Evolutionary conservation across 2,888 invertebrate species (phyloP).

Genomic region (Hyppa rectilinea): DNA sequence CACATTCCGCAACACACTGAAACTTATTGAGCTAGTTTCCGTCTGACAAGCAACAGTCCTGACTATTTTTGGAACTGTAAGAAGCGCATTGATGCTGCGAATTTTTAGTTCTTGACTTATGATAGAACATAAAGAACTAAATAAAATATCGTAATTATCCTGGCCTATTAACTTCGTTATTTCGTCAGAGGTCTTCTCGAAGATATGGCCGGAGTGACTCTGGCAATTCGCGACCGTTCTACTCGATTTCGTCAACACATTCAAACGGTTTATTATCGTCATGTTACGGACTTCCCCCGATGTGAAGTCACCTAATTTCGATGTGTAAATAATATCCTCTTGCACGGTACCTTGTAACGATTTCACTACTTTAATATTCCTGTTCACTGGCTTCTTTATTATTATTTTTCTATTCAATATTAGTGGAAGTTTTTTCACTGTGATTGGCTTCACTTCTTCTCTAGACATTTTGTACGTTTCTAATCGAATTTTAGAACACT

Average conservation of each 20-base stretch:
- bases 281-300: constrained; percentile 74
- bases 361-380: constrained; percentile 52
- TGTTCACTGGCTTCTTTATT: constrained; percentile 37
- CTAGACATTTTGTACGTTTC: constrained; percentile 62
- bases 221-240: constrained; percentile 76
- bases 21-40: not conserved
- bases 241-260: constrained; percentile 70
- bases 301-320: constrained; percentile 71
- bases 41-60: constrained; percentile 52
- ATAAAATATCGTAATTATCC: constrained; percentile 78
- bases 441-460: constrained; percentile 49
- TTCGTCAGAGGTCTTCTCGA: constrained; percentile 77
- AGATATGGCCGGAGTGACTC: constrained; percentile 41
- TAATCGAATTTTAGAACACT: no score
- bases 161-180: constrained; percentile 81
- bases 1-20: not conserved
- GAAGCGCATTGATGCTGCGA: constrained; percentile 76
- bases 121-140: constrained; percentile 79
- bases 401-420: constrained; percentile 55
- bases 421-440: constrained; percentile 53
- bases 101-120: constrained; percentile 80
- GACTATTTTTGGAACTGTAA: constrained; percentile 67
- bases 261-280: constrained; percentile 71
- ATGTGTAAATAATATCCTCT: constrained; percentile 59
- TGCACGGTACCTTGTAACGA: constrained; percentile 21